Evolutionary conservation across 2,888 invertebrate genomes (phyloP), one percentile per base, ranked within the genome.

Genomic region (Nomada flava): DNA sequence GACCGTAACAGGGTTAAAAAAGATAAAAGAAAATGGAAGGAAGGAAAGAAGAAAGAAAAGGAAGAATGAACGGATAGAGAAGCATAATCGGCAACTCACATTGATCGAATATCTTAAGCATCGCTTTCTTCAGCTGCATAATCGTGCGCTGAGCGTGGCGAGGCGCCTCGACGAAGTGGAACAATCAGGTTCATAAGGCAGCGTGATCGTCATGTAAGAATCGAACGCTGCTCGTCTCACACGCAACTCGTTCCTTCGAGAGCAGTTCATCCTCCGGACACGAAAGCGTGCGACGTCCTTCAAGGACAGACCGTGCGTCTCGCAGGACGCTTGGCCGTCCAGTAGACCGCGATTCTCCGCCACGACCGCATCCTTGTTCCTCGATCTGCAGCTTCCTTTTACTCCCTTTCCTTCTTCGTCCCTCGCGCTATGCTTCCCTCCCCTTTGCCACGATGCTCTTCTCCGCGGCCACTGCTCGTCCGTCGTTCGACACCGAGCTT

Each of bases 121-220:
- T 91, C 85, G 91, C 91, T 91, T 91, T 91, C 90, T 91, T 91
- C 90, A 91, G 88, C 91, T 91, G 91, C 91, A 91, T 91, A 91
- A 90, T 91, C 90, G 91, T 83, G 84, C 79, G 88, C 77, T 86
- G 85, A 79, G 53, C 74, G 84, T 79, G 84, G 72, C 84, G 83
- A 76, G 67, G 77, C 81, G 79, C 80, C 72, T 82, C 71, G 73
- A 80, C 50, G 71, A 74, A 71, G 70, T 80, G 70, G 55, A 82
- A 86, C 77, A 77, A 85, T 74, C 75, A 83, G 76, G 80, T 62
- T 76, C 83, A 75, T 79, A 84, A 83, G 57, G 76, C 79, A 74
- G 53, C 68, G 64, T 44, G 63, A 52, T 50, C 70, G 72, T 59
- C 67, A 55, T 50, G 68, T 60, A 79, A 75, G 59, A 68, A 72